Conservation (phyloP, 1,140 invertebrate genomes). For the Drosophila fuyamai region DNA sequence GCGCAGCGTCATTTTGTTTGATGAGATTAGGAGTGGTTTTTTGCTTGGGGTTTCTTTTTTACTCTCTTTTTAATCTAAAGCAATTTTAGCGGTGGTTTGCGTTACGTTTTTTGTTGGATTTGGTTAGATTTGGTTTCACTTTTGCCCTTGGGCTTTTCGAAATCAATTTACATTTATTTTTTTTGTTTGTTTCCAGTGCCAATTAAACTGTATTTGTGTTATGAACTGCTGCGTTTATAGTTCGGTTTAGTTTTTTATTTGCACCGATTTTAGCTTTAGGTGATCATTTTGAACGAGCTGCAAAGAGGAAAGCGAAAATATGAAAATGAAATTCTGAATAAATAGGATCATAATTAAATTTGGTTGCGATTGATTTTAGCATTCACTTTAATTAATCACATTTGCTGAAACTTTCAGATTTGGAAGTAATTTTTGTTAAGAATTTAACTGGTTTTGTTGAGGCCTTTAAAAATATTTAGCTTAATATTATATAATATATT, state of each 20-base stretch:
- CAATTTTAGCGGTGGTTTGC: slow-evolving; percentile 78
- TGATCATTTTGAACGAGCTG: slow-evolving; percentile 61
- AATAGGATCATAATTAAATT: slow-evolving; percentile 6
- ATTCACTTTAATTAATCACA: background rate
- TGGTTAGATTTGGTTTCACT: slow-evolving; percentile 17
- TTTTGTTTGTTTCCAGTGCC: slow-evolving; percentile 27
- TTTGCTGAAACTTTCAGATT: background rate
- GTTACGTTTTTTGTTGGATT: slow-evolving; percentile 52
- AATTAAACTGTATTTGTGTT: slow-evolving; percentile 48
- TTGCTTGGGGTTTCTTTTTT: slow-evolving; percentile 23
- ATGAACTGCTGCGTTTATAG: slow-evolving; percentile 14
- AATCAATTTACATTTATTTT: slow-evolving; percentile 49
- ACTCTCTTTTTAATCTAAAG: slow-evolving; percentile 50
- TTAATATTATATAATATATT: too few relatives aligned
- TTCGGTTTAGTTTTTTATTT: slow-evolving; percentile 9
- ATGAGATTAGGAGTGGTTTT: slow-evolving; percentile 32
- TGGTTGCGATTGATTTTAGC: slow-evolving; percentile 1
- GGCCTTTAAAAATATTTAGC: too few relatives aligned
- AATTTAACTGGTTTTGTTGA: too few relatives aligned
- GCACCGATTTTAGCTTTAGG: slow-evolving; percentile 45
- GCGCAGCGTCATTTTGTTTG: slow-evolving; percentile 80
- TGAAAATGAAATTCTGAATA: slow-evolving; percentile 15
- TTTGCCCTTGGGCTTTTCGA: slow-evolving; percentile 28
- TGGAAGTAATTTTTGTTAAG: too few relatives aligned
- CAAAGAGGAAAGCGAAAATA: slow-evolving; percentile 20